phyloP scores from a whole-genome alignment of 2,797 vertebrate species.

The Sylvilagus floridanus region DNA sequence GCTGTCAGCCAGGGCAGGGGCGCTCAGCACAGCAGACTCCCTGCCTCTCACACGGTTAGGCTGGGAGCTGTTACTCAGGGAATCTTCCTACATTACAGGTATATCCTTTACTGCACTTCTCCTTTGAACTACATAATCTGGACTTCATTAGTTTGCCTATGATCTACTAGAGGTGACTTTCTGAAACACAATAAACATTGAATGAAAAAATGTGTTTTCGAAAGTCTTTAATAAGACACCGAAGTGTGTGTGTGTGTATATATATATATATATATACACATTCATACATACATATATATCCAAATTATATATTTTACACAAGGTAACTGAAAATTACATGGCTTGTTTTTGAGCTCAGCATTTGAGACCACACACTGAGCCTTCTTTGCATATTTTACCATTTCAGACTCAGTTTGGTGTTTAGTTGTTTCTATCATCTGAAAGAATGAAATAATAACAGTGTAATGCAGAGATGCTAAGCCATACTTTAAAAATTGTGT shows the following conservation, averaged over 20 bases:
- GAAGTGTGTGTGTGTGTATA: not conserved
- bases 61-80: not conserved
- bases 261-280: too few species aligned
- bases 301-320: slow-evolving; percentile 16
- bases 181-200: slow-evolving; percentile 8
- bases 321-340: not conserved
- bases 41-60: not conserved
- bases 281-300: not conserved
- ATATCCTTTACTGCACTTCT: not conserved
- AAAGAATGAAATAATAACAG: not conserved
- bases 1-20: not conserved
- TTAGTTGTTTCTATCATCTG: not conserved
- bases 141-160: not conserved
- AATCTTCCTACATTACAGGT: not conserved
- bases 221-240: not conserved
- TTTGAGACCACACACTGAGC: not conserved
- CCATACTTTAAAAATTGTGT: not conserved
- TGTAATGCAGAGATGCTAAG: not conserved
- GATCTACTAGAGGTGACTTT: not conserved
- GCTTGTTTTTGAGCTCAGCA: not conserved
- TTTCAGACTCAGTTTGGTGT: slow-evolving; percentile 11
- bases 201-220: not conserved
- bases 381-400: not conserved
- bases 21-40: not conserved
- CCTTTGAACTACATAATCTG: not conserved